Conservation (phyloP, 2,888 invertebrate species). For the Timandra comae region DNA sequence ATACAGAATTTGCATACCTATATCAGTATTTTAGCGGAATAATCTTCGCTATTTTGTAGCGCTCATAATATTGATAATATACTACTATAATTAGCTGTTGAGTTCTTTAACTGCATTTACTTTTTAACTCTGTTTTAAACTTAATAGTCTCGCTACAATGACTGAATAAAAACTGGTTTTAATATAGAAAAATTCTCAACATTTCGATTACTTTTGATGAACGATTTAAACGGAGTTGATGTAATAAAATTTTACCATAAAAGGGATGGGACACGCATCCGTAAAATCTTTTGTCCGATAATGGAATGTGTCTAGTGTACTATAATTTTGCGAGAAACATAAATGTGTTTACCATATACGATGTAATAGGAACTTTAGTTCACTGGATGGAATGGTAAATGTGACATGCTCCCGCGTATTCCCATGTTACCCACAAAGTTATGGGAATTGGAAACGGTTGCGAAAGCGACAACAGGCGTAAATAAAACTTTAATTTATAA, state of each 20-base stretch:
- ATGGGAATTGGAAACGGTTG: constrained; percentile 27
- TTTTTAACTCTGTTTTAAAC: no score
- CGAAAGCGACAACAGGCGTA: constrained; percentile 26
- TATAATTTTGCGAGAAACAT: constrained; percentile 21
- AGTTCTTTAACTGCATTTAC: constrained; percentile 14
- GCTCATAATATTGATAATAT: constrained; percentile 10
- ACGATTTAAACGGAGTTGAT: constrained; percentile 3
- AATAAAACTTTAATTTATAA: constrained; percentile 36
- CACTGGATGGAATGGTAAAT: constrained; percentile 19
- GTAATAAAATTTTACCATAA: constrained; percentile 20
- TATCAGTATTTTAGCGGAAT: constrained; percentile 7
- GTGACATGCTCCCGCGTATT: constrained; percentile 24
- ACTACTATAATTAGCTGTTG: constrained; percentile 17
- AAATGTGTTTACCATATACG: constrained; percentile 21
- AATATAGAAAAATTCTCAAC: no score
- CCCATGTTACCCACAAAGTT: constrained; percentile 32
- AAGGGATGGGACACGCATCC: constrained; percentile 15
- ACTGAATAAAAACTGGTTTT: no score
- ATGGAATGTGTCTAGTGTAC: constrained; percentile 18
- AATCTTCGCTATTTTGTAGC: constrained; percentile 8
- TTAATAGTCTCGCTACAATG: no score
- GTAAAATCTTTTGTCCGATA: constrained; percentile 18
- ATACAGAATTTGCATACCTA: constrained; percentile 18
- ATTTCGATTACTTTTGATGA: no score
- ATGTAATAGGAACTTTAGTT: constrained; percentile 17